Base-by-base conservation (phyloP, 1,140 invertebrate species). In the Drosophila persimilis region DNA sequence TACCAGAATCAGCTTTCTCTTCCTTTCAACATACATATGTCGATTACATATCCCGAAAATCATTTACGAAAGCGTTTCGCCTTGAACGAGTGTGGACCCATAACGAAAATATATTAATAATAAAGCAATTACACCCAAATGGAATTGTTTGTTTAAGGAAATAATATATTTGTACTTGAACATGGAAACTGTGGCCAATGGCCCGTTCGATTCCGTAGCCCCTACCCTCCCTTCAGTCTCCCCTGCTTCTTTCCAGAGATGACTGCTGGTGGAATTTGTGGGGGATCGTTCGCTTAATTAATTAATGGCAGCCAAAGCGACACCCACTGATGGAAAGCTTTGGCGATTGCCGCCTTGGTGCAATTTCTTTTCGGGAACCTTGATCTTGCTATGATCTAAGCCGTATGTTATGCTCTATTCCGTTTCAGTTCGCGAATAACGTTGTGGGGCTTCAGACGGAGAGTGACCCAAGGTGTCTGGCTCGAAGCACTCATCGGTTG, bases 61-160 rank as follows among this genome's bases (percentile, higher is more conserved):
- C 44, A 0, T 58, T 39, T 39, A 39, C 35, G 11, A 39, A 11
- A 13, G 11, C 4, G 13, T 39, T 39, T 39, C 35, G 55, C 15
- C 29, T 20, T 35, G 39, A 26, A 56, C 39, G 57, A 62, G 52
- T 57, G 26, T 8, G n/a, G 41, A 41, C 44, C 62, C 54, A 35
- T 41, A 39, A 51, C 51, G 53, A 76, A 62, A 77, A 76, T 59
- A 73, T 55, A 69, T 69, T 69, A 69, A 69, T 70, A 52, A 70
- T 70, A 69, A 77, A 73, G 47, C 66, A 79, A 77, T 79, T 79
- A 67, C 46, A 48, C 58, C 53, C 64, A 70, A 80, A 85, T 86
- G 57, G 70, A 86, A 77, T 81, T 77, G 81, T 86, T 86, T 71
- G 62, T 75, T 59, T 86, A 73, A 86, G 81, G 67, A 86, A 86